Base-by-base conservation (phyloP, 2,113 vertebrate species). In the Brachionichthys hirsutus region DNA sequence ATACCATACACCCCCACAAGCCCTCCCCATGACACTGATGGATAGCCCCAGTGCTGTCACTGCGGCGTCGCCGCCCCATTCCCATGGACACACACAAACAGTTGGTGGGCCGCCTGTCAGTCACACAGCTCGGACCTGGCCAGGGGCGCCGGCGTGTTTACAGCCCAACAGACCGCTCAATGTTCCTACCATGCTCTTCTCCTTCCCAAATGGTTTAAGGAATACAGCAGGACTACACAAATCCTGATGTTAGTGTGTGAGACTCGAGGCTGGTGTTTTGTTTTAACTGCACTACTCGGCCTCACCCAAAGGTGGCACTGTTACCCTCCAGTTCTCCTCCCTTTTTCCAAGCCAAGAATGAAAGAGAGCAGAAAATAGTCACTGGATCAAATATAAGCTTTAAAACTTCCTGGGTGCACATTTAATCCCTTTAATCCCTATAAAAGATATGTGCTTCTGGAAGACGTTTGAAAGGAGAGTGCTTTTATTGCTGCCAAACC, bases 51-150 rank as follows among this genome's bases (percentile, higher is more conserved):
- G 83, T 77, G 77, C 89, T 73, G 76, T 87, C 78, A 82, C 82
- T 24, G 41, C 82, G 65, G 77, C 64, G 85, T 88, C 88, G 84
- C 85, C 77, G 42, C 86, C 87, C 81, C 59, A 65, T 90, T 92
- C 90, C 89, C 90, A 90, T 87, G 88, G 87, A 92, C 77, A 75
- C 89, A 88, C 84, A 91, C 90, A 91, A 92, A 91, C 84, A 91
- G 82, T 83, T 54, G 49, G 69, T 52, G 58, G 73, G 82, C 82
- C 19, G 66, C 54, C 78, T 85, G 88, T 90, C 90, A 85, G 62
- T 90, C 89, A 86, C 82, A 56, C 77, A 61, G 72, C 44, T 38
- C 0, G 62, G 70, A 62, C 67, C 54, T 36, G 77, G 69, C 81
- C 57, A 53, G 76, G 77, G 73, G 78, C 44, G 43, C 40, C n/a